Percentiles rank a stretch among this genome's conserved stretches.
Evolutionary conservation across 2,797 vertebrate species (phyloP).

Genomic region (Galagoides demidoff): DNA sequence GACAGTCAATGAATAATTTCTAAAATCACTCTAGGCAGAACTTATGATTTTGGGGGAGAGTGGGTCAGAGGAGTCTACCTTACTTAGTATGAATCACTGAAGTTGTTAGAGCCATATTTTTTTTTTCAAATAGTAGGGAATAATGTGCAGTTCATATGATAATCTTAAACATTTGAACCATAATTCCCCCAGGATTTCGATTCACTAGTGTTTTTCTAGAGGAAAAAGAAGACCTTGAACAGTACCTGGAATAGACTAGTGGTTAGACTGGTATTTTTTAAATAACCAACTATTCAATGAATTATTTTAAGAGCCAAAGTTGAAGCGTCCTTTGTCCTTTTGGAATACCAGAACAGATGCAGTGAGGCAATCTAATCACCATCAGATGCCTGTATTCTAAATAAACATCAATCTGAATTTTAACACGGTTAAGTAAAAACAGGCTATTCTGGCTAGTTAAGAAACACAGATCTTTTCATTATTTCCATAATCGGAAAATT

Average conservation of each 20-base stretch:
- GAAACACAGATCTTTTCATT: neutral
- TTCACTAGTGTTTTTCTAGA: neutral
- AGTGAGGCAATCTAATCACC: neutral
- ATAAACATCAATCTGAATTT: conserved; percentile 40
- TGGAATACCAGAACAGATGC: neutral
- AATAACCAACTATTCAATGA: neutral
- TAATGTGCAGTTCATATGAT: neutral
- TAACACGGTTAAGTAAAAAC: neutral
- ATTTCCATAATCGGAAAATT: neutral
- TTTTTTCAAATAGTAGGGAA: neutral
- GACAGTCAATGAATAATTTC: neutral
- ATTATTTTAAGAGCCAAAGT: neutral
- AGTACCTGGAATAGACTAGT: neutral
- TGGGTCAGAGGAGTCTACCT: neutral
- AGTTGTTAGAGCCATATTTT: neutral
- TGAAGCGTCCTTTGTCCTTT: conserved; percentile 13
- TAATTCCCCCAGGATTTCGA: neutral
- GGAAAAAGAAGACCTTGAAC: neutral
- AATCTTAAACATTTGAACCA: neutral
- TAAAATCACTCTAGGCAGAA: neutral
- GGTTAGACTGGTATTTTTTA: neutral
- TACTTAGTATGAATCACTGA: neutral
- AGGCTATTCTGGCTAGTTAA: neutral
- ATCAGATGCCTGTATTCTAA: conserved; percentile 24
- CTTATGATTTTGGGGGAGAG: neutral